A percentile compares a stretch with the other conserved stretches of the same genome.
These are phyloP conservation scores for Campoletis raptor DNA, from an alignment of 2,888 invertebrate genomes.

Conservation along the genomic window DNA sequence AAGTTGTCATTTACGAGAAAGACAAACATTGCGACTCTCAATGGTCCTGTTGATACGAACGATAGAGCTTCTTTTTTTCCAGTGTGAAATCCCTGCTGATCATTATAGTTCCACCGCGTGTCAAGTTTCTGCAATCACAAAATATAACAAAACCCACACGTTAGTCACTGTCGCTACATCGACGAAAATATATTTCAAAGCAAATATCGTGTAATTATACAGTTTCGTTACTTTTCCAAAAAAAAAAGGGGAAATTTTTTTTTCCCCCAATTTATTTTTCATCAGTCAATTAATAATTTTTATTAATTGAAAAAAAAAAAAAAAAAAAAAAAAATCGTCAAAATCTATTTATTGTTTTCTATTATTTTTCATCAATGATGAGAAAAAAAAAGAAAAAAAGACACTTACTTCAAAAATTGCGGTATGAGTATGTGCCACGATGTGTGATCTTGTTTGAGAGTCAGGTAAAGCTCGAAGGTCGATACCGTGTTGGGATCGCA, in stretches of 20 bases:
- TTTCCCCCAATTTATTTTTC: no score
- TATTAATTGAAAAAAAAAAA: not conserved
- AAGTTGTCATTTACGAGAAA: conserved; percentile 6
- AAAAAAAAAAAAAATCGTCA: not conserved
- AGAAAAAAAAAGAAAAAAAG: not conserved
- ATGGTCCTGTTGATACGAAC: conserved; percentile 88
- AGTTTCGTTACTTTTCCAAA: no score
- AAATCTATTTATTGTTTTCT: not conserved
- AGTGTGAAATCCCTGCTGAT: conserved; percentile 95
- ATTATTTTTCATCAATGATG: not conserved
- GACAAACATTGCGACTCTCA: conserved; percentile 65
- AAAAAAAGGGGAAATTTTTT: no score
- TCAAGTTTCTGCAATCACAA: conserved; percentile 89
- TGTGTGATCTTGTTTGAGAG: conserved; percentile 93
- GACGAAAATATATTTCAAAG: not conserved
- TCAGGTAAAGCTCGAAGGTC: conserved; percentile 96
- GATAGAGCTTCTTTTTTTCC: conserved; percentile 96
- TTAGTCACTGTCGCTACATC: not conserved
- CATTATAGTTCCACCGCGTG: conserved; percentile 94
- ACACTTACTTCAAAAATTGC: conserved; percentile 95
- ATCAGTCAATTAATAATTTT: no score
- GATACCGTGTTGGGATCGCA: conserved; percentile 95
- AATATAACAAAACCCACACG: not conserved
- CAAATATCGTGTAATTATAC: no score
- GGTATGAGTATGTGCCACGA: conserved; percentile 95